Base-by-base conservation (phyloP, 2,797 vertebrate genomes). In the Paguma larvata region DNA sequence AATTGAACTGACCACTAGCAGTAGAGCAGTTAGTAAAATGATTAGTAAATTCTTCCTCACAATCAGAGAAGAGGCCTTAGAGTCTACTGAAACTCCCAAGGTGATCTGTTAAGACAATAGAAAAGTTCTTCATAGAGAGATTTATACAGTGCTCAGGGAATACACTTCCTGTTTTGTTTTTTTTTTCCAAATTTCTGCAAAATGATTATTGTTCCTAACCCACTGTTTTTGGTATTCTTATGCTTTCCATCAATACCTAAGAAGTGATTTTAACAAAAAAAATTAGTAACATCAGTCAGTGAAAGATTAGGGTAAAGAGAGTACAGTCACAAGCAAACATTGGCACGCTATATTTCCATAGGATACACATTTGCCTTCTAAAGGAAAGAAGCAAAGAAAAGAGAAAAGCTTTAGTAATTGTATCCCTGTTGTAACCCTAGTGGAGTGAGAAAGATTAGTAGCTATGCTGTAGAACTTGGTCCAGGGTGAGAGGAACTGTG, bases 391-490 rank as follows among this genome's bases (percentile, higher is more conserved):
- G 48, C 48, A 53, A 65, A 78, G 90, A 41, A 83, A 82, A 53
- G 83, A 27, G 91, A 85, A 91, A 68, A 53, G 82, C 85, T 77
- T 73, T 85, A 34, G 85, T 97, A 95, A 97, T 97, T 97, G 94
- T 92, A 95, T 96, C 38, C 85, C 51, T 70, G 78, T 88, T 96
- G 90, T 95, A 95, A 53, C 77, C 56, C 48, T 85, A 15, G 67
- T 65, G 65, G 90, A 92, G 67, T n/a, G 72, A 19, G 73, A 77
- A 94, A 83, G 96, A 95, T 95, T 86, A 88, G 90, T 95, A 72
- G 68, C 79, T 59, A 32, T 44, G 18, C 59, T 59, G 7, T n/a
- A 65, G 82, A 73, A n/a, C 65, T 44, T 62, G 13, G 77, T 89
- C 80, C 65, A 19, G 85, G 84, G 75, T 82, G 59, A 95, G 85